phyloP scores from a whole-genome alignment of 2,113 vertebrate species.

The Macrotus californicus region DNA sequence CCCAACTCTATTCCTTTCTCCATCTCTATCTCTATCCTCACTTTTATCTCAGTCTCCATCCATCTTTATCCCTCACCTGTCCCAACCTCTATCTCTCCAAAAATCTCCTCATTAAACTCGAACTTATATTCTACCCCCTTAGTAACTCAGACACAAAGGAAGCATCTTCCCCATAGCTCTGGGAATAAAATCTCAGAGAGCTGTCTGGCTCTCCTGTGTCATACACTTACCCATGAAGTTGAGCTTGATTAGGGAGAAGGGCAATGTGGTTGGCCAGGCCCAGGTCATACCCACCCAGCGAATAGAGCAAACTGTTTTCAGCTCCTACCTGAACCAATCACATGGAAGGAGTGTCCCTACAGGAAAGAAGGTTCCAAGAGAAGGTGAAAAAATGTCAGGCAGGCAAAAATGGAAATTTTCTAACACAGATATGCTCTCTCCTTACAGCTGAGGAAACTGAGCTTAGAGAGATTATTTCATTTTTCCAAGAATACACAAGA shows the following conservation, averaged over 20 bases:
- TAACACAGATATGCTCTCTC: not conserved
- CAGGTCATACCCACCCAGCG: not conserved
- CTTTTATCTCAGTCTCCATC: no score
- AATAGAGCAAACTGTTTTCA: not conserved
- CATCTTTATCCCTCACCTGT: no score
- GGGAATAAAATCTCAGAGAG: not conserved
- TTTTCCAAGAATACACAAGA: not conserved
- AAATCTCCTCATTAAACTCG: not conserved
- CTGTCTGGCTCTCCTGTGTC: not conserved
- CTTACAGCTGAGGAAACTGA: slow-evolving; percentile 10
- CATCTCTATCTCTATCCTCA: not conserved
- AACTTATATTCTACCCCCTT: not conserved
- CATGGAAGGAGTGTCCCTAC: not conserved
- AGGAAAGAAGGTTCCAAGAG: not conserved
- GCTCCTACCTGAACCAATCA: not conserved
- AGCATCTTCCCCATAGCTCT: not conserved
- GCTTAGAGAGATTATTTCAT: not conserved
- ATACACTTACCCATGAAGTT: not conserved
- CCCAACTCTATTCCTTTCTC: not conserved
- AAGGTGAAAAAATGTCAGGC: not conserved
- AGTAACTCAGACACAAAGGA: not conserved
- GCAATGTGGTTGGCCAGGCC: not conserved
- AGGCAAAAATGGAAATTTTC: not conserved
- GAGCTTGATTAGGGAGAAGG: not conserved
- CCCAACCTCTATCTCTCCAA: not conserved